Evolutionary conservation across 2,888 invertebrate species (phyloP), one percentile per base, ranked within the genome.

Genomic region (Ophion slaviceki): DNA sequence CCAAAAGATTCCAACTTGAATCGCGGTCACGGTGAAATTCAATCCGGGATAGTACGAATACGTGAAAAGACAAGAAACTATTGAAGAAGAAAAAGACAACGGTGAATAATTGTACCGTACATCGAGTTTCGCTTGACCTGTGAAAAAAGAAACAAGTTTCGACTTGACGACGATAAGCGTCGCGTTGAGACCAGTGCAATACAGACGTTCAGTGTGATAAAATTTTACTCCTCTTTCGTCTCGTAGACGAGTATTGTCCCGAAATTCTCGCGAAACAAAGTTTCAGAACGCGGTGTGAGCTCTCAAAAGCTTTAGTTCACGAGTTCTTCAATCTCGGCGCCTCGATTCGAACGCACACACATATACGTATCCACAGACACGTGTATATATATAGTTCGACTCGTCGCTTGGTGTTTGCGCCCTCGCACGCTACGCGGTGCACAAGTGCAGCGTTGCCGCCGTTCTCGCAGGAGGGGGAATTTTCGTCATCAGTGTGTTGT

Each of bases 401-500:
- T 72, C 66, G 45, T 61, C 70, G 61, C 67, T 74, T 61, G 61
- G 59, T 74, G 83, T 86, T 71, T 67, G 86, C 78, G 83, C 83
- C 66, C 83, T 76, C 87, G 80, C 80, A 84, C 86, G 84, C 83
- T 62, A 47, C 62, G 84, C 85, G 83, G 85, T 86, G 86, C 82
- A 71, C 24, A 84, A 83, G 86, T 80, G 87, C 90, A 78, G 81
- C 87, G 89, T 89, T 89, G 89, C 89, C 89, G 78, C 67, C 11
- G 66, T 32, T 62, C 74, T 59, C 57, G 77, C n/a, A 59, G 36
- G 66, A 68, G 68, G 67, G 59, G 67, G 72, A 66, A 75, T 83
- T 80, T 74, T 81, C 75, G 77, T 80, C 61, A 79, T 66, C 85
- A 78, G 80, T 86, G 81, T 53, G 88, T 89, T 88, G 88, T 88